Conservation (phyloP, 1,140 invertebrate species). For the Vanessa atalanta region DNA sequence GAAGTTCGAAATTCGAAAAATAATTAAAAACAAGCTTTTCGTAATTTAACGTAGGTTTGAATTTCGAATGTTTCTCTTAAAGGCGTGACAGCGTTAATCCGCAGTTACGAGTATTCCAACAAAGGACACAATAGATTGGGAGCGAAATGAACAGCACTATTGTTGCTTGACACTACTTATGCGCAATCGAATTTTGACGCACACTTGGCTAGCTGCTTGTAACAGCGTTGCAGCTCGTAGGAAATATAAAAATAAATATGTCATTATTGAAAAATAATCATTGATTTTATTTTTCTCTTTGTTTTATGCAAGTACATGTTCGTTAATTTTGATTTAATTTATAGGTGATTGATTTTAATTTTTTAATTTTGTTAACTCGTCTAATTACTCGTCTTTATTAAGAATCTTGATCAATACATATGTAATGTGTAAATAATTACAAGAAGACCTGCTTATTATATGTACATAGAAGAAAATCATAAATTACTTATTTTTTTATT, state of each 20-base stretch:
- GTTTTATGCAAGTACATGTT: no score
- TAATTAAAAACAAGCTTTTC: constrained; percentile 3
- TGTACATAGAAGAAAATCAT: no score
- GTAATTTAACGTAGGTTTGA: background rate
- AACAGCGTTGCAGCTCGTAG: constrained; percentile 23
- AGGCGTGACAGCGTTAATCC: constrained; percentile 41
- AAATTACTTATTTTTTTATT: no score
- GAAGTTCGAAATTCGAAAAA: background rate
- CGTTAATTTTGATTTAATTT: no score
- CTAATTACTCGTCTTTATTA: no score
- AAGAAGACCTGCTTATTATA: no score
- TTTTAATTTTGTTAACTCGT: no score
- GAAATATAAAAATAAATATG: background rate
- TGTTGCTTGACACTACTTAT: constrained; percentile 47
- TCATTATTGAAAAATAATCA: no score
- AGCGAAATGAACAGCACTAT: constrained; percentile 58
- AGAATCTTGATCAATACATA: no score
- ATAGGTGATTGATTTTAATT: no score
- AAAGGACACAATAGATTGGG: constrained; percentile 52
- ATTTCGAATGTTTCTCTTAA: background rate
- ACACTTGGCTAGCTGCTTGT: constrained; percentile 44
- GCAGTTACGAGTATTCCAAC: constrained; percentile 62
- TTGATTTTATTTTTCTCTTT: no score
- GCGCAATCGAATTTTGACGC: constrained; percentile 51
- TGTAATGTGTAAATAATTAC: no score